These are phyloP conservation scores for Callyntrura guangdongensis DNA, from an alignment of 2,888 invertebrate species.

Conservation along the genomic window DNA sequence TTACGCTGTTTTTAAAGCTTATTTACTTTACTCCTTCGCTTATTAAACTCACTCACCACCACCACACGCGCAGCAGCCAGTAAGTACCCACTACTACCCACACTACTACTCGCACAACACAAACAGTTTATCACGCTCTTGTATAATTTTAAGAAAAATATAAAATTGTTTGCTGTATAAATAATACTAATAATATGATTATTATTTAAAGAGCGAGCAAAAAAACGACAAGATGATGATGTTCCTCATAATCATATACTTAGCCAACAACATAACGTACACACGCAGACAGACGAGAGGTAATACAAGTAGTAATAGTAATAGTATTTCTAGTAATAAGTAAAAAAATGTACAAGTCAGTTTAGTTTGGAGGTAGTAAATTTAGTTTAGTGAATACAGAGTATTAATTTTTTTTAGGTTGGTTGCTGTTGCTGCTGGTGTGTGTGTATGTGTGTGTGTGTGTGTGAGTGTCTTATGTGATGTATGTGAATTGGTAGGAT, in stretches of 20 bases:
- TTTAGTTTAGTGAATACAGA: background rate
- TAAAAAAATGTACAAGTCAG: slow-evolving; percentile 27
- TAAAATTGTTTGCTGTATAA: no score
- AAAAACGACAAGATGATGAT: slow-evolving; percentile 15
- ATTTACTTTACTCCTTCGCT: no score
- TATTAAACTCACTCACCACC: no score
- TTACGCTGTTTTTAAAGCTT: no score
- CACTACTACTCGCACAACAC: no score
- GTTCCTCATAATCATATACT: background rate
- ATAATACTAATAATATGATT: no score
- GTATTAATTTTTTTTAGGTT: background rate
- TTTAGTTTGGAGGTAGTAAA: background rate
- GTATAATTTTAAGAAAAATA: no score
- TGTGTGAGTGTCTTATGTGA: slow-evolving; percentile 31
- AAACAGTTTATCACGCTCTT: no score
- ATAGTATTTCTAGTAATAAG: background rate
- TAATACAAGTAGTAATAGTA: background rate
- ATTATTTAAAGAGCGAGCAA: slow-evolving; percentile 12
- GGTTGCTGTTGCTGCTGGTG: background rate
- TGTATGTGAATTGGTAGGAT: slow-evolving; percentile 56
- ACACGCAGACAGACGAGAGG: no score
- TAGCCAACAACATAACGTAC: no score
- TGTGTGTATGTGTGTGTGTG: background rate
- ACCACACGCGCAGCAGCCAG: no score
- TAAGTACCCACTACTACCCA: no score